A percentile compares a stretch with the other conserved stretches of the same genome.
Conservation (phyloP, 2,888 invertebrate genomes). For the Orthonevra nobilis region DNA sequence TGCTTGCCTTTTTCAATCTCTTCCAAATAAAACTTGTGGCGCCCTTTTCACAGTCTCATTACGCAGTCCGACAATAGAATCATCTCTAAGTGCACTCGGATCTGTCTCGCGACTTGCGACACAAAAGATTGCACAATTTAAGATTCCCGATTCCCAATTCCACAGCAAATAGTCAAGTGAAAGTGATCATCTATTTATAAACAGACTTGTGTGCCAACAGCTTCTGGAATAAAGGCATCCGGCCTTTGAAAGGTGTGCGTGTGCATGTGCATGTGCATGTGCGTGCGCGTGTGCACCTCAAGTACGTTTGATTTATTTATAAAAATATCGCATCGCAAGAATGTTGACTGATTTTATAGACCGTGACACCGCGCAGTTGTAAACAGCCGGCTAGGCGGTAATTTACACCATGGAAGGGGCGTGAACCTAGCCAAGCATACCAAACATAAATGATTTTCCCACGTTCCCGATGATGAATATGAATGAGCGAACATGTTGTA, state of each 20-base stretch:
- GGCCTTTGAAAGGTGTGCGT: slow-evolving; percentile 18
- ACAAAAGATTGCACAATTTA: slow-evolving; percentile 47
- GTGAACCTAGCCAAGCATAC: slow-evolving; percentile 21
- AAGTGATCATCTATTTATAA: slow-evolving; percentile 61
- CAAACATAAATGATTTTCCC: slow-evolving; percentile 42
- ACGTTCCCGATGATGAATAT: slow-evolving; percentile 41
- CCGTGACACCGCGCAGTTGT: slow-evolving; percentile 52
- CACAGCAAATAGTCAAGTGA: slow-evolving; percentile 35
- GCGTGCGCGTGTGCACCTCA: not conserved
- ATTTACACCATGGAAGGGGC: slow-evolving; percentile 18
- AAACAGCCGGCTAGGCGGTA: slow-evolving; percentile 20
- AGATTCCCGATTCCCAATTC: slow-evolving; percentile 4
- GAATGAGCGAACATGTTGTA: slow-evolving; percentile 12
- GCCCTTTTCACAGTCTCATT: too few species aligned
- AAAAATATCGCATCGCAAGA: slow-evolving; percentile 48
- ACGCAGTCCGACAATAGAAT: too few species aligned
- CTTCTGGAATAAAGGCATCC: slow-evolving; percentile 56
- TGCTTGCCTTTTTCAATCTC: slow-evolving; percentile 8
- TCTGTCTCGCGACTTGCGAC: not conserved
- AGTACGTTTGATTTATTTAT: slow-evolving; percentile 58
- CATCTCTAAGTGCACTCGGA: too few species aligned
- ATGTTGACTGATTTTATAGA: slow-evolving; percentile 61
- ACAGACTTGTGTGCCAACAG: slow-evolving; percentile 18
- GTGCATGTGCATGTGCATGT: not conserved
- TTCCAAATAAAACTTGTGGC: slow-evolving; percentile 21